Evolutionary conservation across 2,797 vertebrate species (phyloP), one percentile per base, ranked within the genome.

Genomic region (Hypotaenidia okinawae): DNA sequence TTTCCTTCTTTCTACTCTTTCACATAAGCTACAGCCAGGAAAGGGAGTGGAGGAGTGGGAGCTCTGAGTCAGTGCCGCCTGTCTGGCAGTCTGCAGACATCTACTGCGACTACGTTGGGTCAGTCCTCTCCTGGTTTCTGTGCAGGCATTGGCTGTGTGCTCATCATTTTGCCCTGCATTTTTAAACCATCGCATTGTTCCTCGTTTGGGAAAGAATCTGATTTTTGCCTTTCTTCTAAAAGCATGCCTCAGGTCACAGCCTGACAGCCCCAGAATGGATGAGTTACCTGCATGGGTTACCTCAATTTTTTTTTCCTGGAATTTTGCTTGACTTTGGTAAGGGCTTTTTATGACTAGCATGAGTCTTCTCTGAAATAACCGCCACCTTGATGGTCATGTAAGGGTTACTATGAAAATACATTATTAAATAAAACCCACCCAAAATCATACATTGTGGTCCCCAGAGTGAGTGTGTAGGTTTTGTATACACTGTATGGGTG

Each of bases 1-100:
- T 95, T 89, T 90, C 22, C 58, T 84, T 80, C 69, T 88, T 89
- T 88, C 91, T 64, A 15, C 27, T 30, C 70, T 88, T 94, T 78
- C 59, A 77, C 28, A 43, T 67, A 88, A 81, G 52, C 63, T 90
- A 63, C 18, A 57, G 6, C 13, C 1, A 6, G 72, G 59, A 82
- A 73, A 67, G 10, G 41, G 45, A 89, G 32, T 2, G 6, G 41
- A 70, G 28, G 24, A 78, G 22, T 84, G 47, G 24, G 47, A 93
- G 32, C 33, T 75, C 41, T 75, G 67, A 81, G 80, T n/a, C 73
- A 37, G 43, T 55, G 37, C 41, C 1, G 32, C 30, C 76, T 80
- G 39, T 52, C 75, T 83, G 82, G 33, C 37, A 57, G 37, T 61
- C 54, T 69, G 58, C 25, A 78, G 32, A 69, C 33, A 41, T 72